Percentiles rank a stretch among this genome's conserved stretches.
Conservation (phyloP, 2,888 invertebrate species). For the Oligia strigilis region DNA sequence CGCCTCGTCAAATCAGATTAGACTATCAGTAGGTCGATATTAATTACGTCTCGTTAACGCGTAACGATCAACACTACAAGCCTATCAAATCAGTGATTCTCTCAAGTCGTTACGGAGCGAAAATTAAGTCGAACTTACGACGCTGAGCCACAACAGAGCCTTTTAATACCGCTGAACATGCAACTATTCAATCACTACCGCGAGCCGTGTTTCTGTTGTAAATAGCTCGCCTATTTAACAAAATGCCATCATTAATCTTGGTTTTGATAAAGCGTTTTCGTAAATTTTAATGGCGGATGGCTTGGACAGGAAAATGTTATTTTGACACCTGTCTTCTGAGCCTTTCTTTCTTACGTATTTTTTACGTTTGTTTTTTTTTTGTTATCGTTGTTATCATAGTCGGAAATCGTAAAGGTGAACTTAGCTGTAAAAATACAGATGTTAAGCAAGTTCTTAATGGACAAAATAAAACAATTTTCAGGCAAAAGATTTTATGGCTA, state of each 20-base stretch:
- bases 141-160: slow-evolving; percentile 75
- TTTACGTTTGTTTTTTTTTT: slow-evolving; percentile 15
- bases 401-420: slow-evolving; percentile 3
- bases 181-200: slow-evolving; percentile 84
- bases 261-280: slow-evolving; percentile 62
- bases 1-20: slow-evolving; percentile 50
- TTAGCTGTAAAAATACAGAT: slow-evolving; percentile 23
- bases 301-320: slow-evolving; percentile 35
- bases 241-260: slow-evolving; percentile 66
- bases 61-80: slow-evolving; percentile 76
- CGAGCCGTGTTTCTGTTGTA: slow-evolving; percentile 70
- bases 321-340: slow-evolving; percentile 22
- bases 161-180: slow-evolving; percentile 84
- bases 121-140: slow-evolving; percentile 83
- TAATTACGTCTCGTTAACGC: slow-evolving; percentile 68
- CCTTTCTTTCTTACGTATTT: neutral
- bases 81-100: slow-evolving; percentile 76
- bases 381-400: neutral
- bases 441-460: slow-evolving; percentile 5
- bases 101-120: slow-evolving; percentile 79
- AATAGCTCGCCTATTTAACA: slow-evolving; percentile 65
- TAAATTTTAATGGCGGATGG: slow-evolving; percentile 40
- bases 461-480: slow-evolving; percentile 11
- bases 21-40: slow-evolving; percentile 53
- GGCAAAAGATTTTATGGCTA: slow-evolving; percentile 33